Conservation (phyloP, 1,140 invertebrate species). For the Spodoptera frugiperda region DNA sequence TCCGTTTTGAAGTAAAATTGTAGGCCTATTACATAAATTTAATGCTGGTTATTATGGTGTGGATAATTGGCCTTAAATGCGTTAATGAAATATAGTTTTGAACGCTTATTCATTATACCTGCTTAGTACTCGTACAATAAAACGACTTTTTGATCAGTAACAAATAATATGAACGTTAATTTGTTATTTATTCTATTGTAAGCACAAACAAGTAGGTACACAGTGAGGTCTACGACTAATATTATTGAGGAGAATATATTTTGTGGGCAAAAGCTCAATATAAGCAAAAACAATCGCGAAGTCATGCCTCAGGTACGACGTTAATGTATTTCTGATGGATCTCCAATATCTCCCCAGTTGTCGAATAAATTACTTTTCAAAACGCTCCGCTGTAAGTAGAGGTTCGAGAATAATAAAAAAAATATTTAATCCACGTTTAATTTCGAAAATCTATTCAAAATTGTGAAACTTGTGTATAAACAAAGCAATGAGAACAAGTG, state of each 20-base stretch:
- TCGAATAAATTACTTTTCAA: constrained; percentile 74
- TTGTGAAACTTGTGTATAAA: constrained; percentile 29
- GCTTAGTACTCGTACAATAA: neutral
- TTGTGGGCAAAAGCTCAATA: constrained; percentile 43
- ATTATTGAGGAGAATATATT: constrained; percentile 50
- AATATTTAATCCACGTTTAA: constrained; percentile 23
- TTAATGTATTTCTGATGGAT: constrained; percentile 85
- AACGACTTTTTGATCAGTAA: neutral
- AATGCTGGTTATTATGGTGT: constrained; percentile 18
- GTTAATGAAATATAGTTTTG: constrained; percentile 1
- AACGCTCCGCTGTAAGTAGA: constrained; percentile 44
- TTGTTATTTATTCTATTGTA: no score
- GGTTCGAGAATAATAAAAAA: constrained; percentile 15
- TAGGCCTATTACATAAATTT: constrained; percentile 14
- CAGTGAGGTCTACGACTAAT: neutral
- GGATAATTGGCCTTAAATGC: constrained; percentile 30
- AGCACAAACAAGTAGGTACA: no score
- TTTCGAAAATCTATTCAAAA: neutral
- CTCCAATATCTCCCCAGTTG: constrained; percentile 73
- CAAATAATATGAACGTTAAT: neutral
- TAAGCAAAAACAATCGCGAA: constrained; percentile 56
- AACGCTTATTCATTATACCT: no score
- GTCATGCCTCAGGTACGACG: constrained; percentile 62
- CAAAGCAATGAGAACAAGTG: constrained; percentile 7
- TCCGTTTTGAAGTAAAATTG: constrained; percentile 11